Evolutionary conservation across 1,140 invertebrate species (phyloP).

Genomic region (Philaenus spumarius): DNA sequence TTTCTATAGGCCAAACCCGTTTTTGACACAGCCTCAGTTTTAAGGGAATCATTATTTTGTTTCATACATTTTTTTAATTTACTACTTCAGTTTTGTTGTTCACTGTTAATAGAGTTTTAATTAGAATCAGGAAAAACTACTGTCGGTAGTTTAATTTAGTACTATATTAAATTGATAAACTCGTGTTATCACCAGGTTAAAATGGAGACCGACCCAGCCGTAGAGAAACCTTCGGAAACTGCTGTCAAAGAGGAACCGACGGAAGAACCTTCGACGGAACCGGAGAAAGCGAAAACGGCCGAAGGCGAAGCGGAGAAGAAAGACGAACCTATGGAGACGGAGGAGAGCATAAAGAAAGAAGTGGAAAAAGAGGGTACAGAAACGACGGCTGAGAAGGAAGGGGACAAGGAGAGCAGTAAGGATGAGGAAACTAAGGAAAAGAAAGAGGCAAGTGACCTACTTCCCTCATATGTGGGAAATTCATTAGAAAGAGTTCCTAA

Average conservation of each 20-base stretch:
- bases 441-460: too few species aligned
- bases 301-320: constrained; percentile 27
- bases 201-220: constrained; percentile 2
- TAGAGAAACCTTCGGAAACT: constrained; percentile 22
- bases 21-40: too few species aligned
- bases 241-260: constrained; percentile 30
- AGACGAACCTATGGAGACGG: constrained; percentile 30
- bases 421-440: constrained; percentile 39
- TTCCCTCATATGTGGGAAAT: too few species aligned
- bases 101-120: too few species aligned
- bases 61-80: too few species aligned
- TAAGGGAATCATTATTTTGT: too few species aligned
- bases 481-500: too few species aligned
- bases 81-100: too few species aligned
- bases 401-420: constrained; percentile 38
- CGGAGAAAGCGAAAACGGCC: constrained; percentile 29
- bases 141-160: too few species aligned
- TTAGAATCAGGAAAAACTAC: too few species aligned
- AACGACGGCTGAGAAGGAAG: constrained; percentile 37
- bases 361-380: constrained; percentile 25
- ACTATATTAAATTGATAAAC: too few species aligned
- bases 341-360: constrained; percentile 42
- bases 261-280: constrained; percentile 34
- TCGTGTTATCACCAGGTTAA: not conserved
- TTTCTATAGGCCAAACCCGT: too few species aligned